phyloP scores from a whole-genome alignment of 1,140 invertebrate genomes.

The Panulirus ornatus region DNA sequence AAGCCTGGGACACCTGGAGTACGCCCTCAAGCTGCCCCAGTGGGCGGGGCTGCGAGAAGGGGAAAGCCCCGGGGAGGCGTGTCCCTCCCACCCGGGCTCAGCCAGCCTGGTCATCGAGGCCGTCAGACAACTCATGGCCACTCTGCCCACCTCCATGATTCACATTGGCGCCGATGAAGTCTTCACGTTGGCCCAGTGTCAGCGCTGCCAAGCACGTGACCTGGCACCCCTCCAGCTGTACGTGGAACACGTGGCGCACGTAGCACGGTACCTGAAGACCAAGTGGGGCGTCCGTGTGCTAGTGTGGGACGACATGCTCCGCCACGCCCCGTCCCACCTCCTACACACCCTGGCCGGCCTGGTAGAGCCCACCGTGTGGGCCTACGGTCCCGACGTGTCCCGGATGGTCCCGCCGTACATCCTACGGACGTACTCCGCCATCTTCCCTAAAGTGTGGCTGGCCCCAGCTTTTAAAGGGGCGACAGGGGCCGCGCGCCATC shows the following conservation, averaged over 20 bases:
- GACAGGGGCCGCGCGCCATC: constrained; percentile 78
- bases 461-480: constrained; percentile 82
- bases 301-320: constrained; percentile 82
- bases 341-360: constrained; percentile 74
- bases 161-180: constrained; percentile 81
- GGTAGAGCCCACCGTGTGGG: constrained; percentile 79
- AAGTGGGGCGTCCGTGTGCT: constrained; percentile 78
- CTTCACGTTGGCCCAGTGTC: constrained; percentile 87
- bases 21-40: constrained; percentile 79
- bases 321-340: constrained; percentile 77
- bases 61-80: constrained; percentile 77
- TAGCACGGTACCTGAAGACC: constrained; percentile 76
- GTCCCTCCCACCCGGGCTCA: constrained; percentile 78
- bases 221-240: constrained; percentile 80
- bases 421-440: constrained; percentile 78
- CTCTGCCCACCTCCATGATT: constrained; percentile 78
- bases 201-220: constrained; percentile 82
- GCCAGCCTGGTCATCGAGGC: constrained; percentile 78
- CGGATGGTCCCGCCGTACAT: constrained; percentile 77
- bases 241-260: constrained; percentile 78
- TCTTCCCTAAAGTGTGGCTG: constrained; percentile 81
- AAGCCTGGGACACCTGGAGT: constrained; percentile 77
- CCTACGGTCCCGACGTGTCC: constrained; percentile 77
- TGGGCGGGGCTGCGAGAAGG: constrained; percentile 79
- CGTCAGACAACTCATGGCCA: constrained; percentile 79